These are phyloP conservation scores for Luehdorfia chinensis DNA, from an alignment of 1,140 invertebrate species.

Conservation along the genomic window DNA sequence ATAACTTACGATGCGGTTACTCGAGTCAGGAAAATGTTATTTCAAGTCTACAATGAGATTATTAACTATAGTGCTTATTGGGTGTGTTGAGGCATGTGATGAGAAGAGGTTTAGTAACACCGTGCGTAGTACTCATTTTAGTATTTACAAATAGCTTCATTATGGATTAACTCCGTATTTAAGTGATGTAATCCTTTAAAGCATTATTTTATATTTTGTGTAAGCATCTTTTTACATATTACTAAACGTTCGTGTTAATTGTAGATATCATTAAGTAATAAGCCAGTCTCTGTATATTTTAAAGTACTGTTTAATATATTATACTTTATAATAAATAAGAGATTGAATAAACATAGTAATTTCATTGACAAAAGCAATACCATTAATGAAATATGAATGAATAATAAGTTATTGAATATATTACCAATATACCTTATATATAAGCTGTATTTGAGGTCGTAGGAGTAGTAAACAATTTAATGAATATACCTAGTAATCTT, in stretches of 20 bases:
- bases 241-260: too few relatives aligned
- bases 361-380: too few relatives aligned
- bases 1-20: constrained; percentile 74
- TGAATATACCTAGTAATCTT: too few relatives aligned
- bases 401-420: too few relatives aligned
- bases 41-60: constrained; percentile 73
- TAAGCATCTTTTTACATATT: neutral
- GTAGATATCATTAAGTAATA: neutral
- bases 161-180: too few relatives aligned
- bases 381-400: too few relatives aligned
- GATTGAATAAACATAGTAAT: too few relatives aligned
- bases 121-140: constrained; percentile 65
- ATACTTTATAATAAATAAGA: too few relatives aligned
- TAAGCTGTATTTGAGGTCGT: too few relatives aligned
- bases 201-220: neutral
- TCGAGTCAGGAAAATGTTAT: constrained; percentile 73
- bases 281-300: neutral
- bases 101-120: constrained; percentile 75
- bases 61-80: constrained; percentile 74
- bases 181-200: constrained; percentile 1
- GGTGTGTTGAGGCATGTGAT: constrained; percentile 75
- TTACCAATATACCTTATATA: too few relatives aligned
- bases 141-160: constrained; percentile 69
- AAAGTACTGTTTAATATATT: too few relatives aligned
- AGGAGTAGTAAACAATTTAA: too few relatives aligned